A percentile compares a stretch with the other conserved stretches of the same genome.
These are phyloP conservation scores for Melikaiella ostensackeni DNA, from an alignment of 2,888 invertebrate species.

Conservation along the genomic window DNA sequence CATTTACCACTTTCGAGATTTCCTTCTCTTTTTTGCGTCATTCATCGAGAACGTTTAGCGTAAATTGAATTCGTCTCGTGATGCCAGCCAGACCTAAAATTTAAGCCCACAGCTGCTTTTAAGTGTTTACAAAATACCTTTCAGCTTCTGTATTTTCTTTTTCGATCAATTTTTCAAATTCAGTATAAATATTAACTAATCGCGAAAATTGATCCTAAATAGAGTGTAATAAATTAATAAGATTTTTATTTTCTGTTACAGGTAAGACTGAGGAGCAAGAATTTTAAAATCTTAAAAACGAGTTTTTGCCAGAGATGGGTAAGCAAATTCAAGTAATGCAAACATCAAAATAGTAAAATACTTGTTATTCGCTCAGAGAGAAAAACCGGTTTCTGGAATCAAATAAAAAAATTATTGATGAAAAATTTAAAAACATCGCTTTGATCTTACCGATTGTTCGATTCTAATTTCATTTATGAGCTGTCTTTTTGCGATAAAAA, in stretches of 20 bases:
- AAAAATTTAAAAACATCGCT: not conserved
- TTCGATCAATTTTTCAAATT: not conserved
- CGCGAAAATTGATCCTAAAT: not conserved
- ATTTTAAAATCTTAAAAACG: not conserved
- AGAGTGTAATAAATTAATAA: not conserved
- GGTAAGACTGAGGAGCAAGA: not conserved
- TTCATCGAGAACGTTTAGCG: not conserved
- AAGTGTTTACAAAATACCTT: not conserved
- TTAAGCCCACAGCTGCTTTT: not conserved
- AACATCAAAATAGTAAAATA: not conserved
- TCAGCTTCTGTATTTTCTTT: not conserved
- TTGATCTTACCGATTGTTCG: not conserved
- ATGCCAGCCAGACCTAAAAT: not conserved
- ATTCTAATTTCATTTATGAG: not conserved
- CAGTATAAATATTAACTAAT: not conserved
- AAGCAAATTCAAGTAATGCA: not conserved
- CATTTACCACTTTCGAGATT: constrained; percentile 9
- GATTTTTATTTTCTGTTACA: constrained; percentile 18
- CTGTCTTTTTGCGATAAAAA: not conserved
- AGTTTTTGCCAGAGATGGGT: not conserved
- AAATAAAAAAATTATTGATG: no score
- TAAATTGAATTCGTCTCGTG: constrained; percentile 10
- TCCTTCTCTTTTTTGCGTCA: constrained; percentile 22
- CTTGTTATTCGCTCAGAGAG: not conserved
- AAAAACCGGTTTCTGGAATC: not conserved